phyloP scores from a whole-genome alignment of 2,797 vertebrate species.

The Coluber constrictor region DNA sequence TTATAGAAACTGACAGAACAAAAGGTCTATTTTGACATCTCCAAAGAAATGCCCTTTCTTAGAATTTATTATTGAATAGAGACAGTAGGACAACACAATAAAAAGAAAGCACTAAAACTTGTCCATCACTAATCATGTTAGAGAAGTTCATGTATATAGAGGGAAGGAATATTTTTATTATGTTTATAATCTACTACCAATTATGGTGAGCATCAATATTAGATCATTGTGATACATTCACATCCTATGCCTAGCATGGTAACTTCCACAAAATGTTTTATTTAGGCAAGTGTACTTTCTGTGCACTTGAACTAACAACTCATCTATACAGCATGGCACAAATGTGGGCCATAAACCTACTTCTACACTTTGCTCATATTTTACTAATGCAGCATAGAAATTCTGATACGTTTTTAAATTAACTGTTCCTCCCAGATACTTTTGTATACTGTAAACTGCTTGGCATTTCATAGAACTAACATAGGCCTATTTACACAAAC shows the following conservation, averaged over 20 bases:
- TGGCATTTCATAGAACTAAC: background rate
- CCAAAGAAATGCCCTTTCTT: conserved; percentile 31
- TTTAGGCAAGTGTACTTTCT: background rate
- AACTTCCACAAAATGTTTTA: background rate
- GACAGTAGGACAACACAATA: conserved; percentile 5
- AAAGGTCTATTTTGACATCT: conserved; percentile 28
- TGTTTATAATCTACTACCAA: background rate
- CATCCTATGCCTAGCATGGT: background rate
- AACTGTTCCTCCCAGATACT: background rate
- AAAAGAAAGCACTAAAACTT: background rate
- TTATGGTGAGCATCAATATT: background rate
- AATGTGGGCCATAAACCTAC: background rate
- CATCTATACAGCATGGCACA: background rate
- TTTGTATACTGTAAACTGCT: background rate
- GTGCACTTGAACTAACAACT: background rate
- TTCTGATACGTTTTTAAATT: background rate
- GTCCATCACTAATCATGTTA: conserved; percentile 6
- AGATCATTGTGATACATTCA: background rate
- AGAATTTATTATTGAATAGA: background rate
- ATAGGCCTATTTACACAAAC: background rate
- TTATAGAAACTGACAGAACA: conserved; percentile 33
- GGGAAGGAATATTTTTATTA: background rate
- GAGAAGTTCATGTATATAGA: background rate
- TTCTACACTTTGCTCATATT: background rate
- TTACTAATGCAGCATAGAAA: background rate